A percentile compares a stretch with the other conserved stretches of the same genome.
Conservation (phyloP, 2,797 vertebrate species). For the Epinephelus awoara region DNA sequence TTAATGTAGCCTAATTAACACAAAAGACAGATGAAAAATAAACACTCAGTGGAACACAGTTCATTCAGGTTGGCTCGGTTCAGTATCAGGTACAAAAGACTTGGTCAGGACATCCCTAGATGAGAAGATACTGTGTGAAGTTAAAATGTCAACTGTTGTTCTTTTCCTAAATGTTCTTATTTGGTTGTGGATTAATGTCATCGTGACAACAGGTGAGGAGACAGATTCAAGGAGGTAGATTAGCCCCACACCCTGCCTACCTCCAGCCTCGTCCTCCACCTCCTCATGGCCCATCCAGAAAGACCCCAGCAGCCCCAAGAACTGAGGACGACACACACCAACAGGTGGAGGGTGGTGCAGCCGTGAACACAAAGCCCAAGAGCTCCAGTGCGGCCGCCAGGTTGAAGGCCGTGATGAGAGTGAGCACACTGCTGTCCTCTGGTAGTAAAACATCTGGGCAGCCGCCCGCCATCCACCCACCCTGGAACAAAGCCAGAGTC, state of each 20-base stretch:
- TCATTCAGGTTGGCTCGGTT: too few species aligned
- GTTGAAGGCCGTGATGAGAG: conserved; percentile 83
- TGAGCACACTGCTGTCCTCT: conserved; percentile 76
- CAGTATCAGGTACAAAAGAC: too few species aligned
- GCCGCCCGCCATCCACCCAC: conserved; percentile 74
- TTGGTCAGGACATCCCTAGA: too few species aligned
- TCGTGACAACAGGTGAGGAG: conserved; percentile 85
- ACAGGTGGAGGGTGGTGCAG: not conserved
- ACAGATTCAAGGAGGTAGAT: conserved; percentile 76
- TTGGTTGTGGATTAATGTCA: conserved; percentile 67
- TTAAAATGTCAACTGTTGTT: conserved; percentile 4
- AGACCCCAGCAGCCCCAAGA: conserved; percentile 65
- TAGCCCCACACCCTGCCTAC: conserved; percentile 59
- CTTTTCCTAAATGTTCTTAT: conserved; percentile 11
- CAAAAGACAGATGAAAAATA: too few species aligned
- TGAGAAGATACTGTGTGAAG: not conserved
- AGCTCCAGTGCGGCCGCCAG: conserved; percentile 70
- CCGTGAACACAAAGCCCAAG: conserved; percentile 32
- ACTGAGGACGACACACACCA: conserved; percentile 41
- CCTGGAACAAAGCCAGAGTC: conserved; percentile 92
- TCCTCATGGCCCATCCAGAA: conserved; percentile 65
- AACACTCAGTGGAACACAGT: too few species aligned
- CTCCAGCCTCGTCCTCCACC: conserved; percentile 54
- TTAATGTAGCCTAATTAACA: too few species aligned
- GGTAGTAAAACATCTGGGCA: conserved; percentile 62